Conservation (phyloP, 2,113 vertebrate genomes). For the Syngnathus floridae region DNA sequence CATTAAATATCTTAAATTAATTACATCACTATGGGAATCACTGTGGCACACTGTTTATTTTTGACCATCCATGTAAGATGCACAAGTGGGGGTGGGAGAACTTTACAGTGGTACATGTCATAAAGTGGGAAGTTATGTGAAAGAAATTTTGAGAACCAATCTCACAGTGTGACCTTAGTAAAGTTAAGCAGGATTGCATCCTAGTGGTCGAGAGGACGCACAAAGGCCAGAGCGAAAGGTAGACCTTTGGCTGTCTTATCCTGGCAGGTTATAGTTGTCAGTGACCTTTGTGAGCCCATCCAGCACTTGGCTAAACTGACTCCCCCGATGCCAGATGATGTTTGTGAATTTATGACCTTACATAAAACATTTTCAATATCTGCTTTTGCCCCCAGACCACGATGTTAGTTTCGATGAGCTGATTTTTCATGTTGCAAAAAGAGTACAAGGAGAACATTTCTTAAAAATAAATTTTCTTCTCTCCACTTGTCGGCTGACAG, state of each 20-base stretch:
- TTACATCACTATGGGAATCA: too few species aligned
- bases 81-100: too few species aligned
- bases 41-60: too few species aligned
- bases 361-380: slow-evolving; percentile 25
- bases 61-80: too few species aligned
- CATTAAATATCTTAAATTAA: too few species aligned
- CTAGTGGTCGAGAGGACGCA: too few species aligned
- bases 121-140: too few species aligned
- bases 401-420: slow-evolving; percentile 25
- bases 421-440: slow-evolving; percentile 22
- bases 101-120: too few species aligned
- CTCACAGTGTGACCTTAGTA: too few species aligned
- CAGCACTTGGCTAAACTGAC: slow-evolving; percentile 20
- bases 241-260: background rate
- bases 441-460: slow-evolving; percentile 23
- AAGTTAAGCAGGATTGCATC: too few species aligned
- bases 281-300: slow-evolving; percentile 11
- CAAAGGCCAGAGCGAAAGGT: too few species aligned
- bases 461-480: slow-evolving; percentile 10
- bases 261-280: slow-evolving; percentile 3
- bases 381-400: slow-evolving; percentile 26
- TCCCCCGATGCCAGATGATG: slow-evolving; percentile 10
- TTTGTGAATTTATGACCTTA: slow-evolving; percentile 52
- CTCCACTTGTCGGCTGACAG: slow-evolving; percentile 8
- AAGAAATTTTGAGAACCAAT: too few species aligned